Conservation (phyloP, 2,888 invertebrate genomes). For the Papilio demoleus region DNA sequence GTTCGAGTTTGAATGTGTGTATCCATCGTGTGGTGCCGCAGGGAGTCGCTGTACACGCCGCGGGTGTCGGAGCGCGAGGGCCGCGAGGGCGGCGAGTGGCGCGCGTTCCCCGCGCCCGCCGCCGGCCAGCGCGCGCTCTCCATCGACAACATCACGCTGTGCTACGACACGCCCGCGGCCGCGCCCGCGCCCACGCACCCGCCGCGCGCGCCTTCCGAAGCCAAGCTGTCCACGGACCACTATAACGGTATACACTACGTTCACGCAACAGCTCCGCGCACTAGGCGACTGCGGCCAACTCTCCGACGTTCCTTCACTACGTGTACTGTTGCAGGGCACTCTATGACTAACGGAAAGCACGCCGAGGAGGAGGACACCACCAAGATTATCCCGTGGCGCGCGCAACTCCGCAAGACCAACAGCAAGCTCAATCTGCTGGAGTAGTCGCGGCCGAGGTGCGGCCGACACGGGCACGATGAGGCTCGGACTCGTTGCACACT, state of each 20-base stretch:
- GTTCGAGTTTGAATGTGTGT: neutral
- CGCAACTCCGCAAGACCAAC: slow-evolving; percentile 94
- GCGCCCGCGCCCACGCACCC: slow-evolving; percentile 58
- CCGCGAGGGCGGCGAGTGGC: slow-evolving; percentile 72
- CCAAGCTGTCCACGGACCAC: slow-evolving; percentile 66
- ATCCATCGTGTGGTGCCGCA: slow-evolving; percentile 54
- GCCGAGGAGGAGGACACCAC: slow-evolving; percentile 84
- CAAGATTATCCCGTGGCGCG: slow-evolving; percentile 94
- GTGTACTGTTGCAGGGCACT: slow-evolving; percentile 62
- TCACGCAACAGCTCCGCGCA: neutral
- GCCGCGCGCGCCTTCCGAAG: slow-evolving; percentile 72
- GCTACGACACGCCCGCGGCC: slow-evolving; percentile 72
- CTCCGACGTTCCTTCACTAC: neutral
- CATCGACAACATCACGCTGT: slow-evolving; percentile 85
- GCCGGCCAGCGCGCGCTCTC: slow-evolving; percentile 83
- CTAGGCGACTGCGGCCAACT: neutral
- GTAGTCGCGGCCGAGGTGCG: slow-evolving; percentile 50
- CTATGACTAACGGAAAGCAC: slow-evolving; percentile 68
- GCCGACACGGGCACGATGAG: slow-evolving; percentile 21
- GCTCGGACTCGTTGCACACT: neutral
- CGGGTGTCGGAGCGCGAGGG: slow-evolving; percentile 84
- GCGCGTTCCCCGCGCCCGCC: slow-evolving; percentile 68
- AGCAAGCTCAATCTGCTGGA: slow-evolving; percentile 93
- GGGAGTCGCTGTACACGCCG: slow-evolving; percentile 88
- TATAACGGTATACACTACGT: slow-evolving; percentile 64